Evolutionary conservation across 2,113 vertebrate genomes (phyloP), one percentile per base, ranked within the genome.

Genomic region (Clarias batrachus): DNA sequence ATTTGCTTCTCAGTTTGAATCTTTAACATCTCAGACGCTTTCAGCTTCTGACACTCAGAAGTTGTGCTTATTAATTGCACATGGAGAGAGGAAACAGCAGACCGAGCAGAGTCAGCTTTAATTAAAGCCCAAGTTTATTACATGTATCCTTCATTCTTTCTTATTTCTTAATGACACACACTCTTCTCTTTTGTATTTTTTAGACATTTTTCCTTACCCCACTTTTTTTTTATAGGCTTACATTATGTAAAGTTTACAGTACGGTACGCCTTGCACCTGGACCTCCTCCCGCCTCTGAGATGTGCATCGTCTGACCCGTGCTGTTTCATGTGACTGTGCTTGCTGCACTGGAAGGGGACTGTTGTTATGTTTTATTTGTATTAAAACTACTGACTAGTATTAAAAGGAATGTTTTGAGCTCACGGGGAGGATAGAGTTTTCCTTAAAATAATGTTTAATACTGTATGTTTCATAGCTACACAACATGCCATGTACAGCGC

Each of bases 121-220:
- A 89, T 90, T 89, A 89, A 90, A 90, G 68, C 65, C 59, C n/a
- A 78, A 52, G 56, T 85, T 84, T 89, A 73, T 68, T 85, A 48
- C 62, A 16, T 10, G 11, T 48, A 57, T 81, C 48, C 27, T 60
- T 52, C 59, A 56, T 48, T 82, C 78, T 65, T 63, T 13, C 27
- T 82, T 16, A 10, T n/a, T 62, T 14, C 52, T 16, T 63, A 77
- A 88, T 73, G 59, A 62, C 60, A 82, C 9, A 48, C 73, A 8
- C 48, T 48, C 54, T n/a, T 85, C 23, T 83, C 60, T 52, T 66
- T 86, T 78, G 21, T 33, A 19, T 84, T 84, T 52, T 52, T 85
- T 60, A 71, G 65, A 85, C 54, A 21, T 81, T 82, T 23, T 27
- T 27, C 19, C 14, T 57, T 85, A 33, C 41, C 21, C 14, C 66